These are phyloP conservation scores for Stomatorhinus ivindoensis DNA, from an alignment of 2,113 vertebrate species.

Conservation along the genomic window DNA sequence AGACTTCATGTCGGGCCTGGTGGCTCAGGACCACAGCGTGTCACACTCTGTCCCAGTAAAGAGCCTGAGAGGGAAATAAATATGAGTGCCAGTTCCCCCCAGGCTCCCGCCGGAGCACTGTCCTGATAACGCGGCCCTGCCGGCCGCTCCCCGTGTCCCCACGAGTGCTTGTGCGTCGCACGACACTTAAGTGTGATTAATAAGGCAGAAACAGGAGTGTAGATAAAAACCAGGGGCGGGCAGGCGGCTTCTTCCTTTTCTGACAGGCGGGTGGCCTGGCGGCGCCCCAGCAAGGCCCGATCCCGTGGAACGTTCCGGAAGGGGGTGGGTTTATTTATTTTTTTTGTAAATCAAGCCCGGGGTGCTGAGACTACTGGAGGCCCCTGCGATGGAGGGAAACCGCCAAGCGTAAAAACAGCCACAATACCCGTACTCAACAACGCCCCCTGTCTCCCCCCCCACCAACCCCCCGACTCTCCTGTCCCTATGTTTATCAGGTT, in stretches of 20 bases:
- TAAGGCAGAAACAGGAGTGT: constrained; percentile 56
- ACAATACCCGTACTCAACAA: constrained; percentile 60
- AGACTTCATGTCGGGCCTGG: background rate
- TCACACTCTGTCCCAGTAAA: background rate
- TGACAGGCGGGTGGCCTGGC: constrained; percentile 47
- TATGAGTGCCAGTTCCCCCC: constrained; percentile 33
- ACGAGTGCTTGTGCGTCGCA: constrained; percentile 56
- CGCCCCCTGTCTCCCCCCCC: constrained; percentile 35
- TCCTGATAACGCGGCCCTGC: constrained; percentile 52
- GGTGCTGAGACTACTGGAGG: constrained; percentile 64
- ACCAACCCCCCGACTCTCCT: constrained; percentile 51
- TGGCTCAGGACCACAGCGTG: background rate
- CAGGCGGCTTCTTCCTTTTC: constrained; percentile 48
- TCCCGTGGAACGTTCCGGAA: background rate
- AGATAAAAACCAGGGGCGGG: constrained; percentile 61
- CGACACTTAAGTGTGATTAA: constrained; percentile 69
- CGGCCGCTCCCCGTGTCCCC: constrained; percentile 47
- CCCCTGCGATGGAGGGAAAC: constrained; percentile 68
- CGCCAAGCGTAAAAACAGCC: constrained; percentile 62
- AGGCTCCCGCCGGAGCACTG: constrained; percentile 44
- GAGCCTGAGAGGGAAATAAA: constrained; percentile 37
- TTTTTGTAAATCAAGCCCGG: constrained; percentile 58
- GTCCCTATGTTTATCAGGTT: constrained; percentile 99
- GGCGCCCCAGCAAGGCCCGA: background rate
- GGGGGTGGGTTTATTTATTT: constrained; percentile 13